A percentile compares a stretch with the other conserved stretches of the same genome.
These are phyloP conservation scores for Nomada goodeniana DNA, from an alignment of 2,888 invertebrate species.

Conservation along the genomic window DNA sequence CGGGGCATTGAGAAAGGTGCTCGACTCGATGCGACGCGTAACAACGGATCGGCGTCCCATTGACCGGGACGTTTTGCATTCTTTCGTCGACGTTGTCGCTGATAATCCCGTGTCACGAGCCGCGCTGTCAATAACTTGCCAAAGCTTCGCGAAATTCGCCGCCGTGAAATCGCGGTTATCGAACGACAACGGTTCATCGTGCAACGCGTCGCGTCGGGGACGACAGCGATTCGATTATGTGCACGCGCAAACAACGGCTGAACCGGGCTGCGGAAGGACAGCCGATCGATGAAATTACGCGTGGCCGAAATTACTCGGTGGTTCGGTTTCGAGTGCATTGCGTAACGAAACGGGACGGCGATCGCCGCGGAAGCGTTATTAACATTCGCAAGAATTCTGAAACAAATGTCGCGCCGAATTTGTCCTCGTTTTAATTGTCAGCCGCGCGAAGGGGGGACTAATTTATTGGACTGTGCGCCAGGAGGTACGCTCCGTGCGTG, in stretches of 20 bases:
- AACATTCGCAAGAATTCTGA: not conserved
- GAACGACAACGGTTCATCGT: slow-evolving; percentile 21
- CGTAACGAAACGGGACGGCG: not conserved
- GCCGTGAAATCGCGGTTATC: slow-evolving; percentile 50
- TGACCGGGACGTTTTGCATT: slow-evolving; percentile 21
- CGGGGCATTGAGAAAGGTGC: no score
- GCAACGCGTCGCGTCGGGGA: slow-evolving; percentile 16
- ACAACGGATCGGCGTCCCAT: slow-evolving; percentile 30
- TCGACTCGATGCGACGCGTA: no score
- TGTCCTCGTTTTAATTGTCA: no score
- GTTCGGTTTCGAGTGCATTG: not conserved
- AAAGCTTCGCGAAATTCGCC: slow-evolving; percentile 32
- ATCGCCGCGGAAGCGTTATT: not conserved
- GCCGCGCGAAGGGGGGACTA: no score
- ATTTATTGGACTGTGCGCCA: no score
- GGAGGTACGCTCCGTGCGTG: no score
- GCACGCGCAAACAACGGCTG: slow-evolving; percentile 1
- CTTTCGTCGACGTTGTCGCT: slow-evolving; percentile 36
- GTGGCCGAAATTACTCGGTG: not conserved
- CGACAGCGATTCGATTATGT: slow-evolving; percentile 35
- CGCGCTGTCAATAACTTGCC: slow-evolving; percentile 34
- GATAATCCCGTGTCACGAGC: slow-evolving; percentile 49
- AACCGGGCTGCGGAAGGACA: not conserved
- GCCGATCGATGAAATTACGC: slow-evolving; percentile 20
- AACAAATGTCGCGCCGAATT: not conserved